Evolutionary conservation across 2,113 vertebrate species (phyloP).

Genomic region (Carlito syrichta): DNA sequence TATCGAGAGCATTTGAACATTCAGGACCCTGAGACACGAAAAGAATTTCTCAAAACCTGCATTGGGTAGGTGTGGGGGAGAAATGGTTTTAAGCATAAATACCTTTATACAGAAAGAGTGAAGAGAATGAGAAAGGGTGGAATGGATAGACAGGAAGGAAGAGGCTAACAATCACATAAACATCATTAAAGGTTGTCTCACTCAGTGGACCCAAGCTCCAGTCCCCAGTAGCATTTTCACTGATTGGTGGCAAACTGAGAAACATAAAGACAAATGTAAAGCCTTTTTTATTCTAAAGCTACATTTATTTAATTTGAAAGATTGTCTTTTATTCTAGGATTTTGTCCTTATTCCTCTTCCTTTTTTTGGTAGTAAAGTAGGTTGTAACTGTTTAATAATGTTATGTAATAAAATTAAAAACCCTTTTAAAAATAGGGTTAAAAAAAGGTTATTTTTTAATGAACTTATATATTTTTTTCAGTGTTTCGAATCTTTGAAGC

Average conservation of each 20-base stretch:
- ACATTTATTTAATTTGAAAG: slow-evolving; percentile 8
- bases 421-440: no score
- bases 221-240: neutral
- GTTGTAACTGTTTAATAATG: neutral
- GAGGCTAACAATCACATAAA: neutral
- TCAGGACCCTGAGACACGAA: slow-evolving; percentile 88
- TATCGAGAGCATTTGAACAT: slow-evolving; percentile 94
- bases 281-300: neutral
- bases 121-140: neutral
- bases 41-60: slow-evolving; percentile 94
- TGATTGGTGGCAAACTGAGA: neutral
- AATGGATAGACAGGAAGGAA: neutral
- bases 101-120: neutral
- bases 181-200: neutral
- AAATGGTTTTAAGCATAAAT: neutral
- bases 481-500: neutral
- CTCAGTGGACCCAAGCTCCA: neutral
- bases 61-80: slow-evolving; percentile 84
- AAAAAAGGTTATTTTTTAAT: no score
- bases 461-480: neutral
- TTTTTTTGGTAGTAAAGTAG: neutral
- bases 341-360: neutral
- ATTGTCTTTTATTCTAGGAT: neutral
- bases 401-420: neutral
- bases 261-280: neutral